Percentiles rank a stretch among this genome's conserved stretches.
Evolutionary conservation across 2,797 vertebrate species (phyloP).

Genomic region (Sparus aurata): DNA sequence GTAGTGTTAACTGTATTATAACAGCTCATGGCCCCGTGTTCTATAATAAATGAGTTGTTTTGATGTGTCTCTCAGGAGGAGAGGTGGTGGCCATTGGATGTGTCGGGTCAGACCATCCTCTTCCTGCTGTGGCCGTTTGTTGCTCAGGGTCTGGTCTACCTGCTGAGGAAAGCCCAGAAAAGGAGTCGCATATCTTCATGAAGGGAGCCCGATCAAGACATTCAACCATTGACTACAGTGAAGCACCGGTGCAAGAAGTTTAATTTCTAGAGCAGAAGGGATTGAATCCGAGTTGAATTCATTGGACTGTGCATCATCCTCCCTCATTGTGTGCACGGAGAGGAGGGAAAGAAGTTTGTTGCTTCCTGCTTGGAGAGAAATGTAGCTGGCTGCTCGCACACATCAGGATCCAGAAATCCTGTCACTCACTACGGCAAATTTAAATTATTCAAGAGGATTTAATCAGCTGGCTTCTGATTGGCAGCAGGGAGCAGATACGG

Average conservation of each 20-base stretch:
- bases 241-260: not conserved
- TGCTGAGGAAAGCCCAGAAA: constrained; percentile 75
- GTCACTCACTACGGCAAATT: constrained; percentile 12
- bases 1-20: not conserved
- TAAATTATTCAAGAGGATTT: constrained; percentile 1
- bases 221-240: not conserved
- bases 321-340: not conserved
- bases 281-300: not conserved
- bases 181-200: constrained; percentile 63
- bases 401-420: constrained; percentile 26
- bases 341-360: not conserved
- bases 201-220: constrained; percentile 29
- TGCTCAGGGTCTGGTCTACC: constrained; percentile 88
- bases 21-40: not conserved
- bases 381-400: not conserved
- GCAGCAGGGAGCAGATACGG: not conserved
- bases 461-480: not conserved
- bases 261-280: constrained; percentile 7
- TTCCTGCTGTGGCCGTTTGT: constrained; percentile 94
- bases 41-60: not conserved
- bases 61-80: constrained; percentile 69
- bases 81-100: constrained; percentile 81
- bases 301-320: not conserved
- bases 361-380: not conserved
- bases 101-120: constrained; percentile 85